Percentiles rank a stretch among this genome's conserved stretches.
Evolutionary conservation across 23 tunicate species (phyloP).

Genomic region (Trididemnum clinides): DNA sequence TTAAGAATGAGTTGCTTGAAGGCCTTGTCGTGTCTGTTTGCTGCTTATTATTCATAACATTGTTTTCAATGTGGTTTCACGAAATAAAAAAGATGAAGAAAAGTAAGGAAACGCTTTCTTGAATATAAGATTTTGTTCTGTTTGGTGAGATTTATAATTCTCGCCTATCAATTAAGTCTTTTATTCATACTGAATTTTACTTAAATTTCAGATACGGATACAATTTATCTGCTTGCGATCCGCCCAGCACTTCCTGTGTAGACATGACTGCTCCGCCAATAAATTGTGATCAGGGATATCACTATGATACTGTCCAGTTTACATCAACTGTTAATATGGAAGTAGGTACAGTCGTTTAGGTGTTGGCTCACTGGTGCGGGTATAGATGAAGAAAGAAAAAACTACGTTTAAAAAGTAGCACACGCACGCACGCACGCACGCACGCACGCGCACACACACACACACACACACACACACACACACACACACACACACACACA

Average conservation of each 20-base stretch:
- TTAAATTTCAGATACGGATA: conserved; percentile 57
- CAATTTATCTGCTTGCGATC: conserved; percentile 56
- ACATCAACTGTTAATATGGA: conserved; percentile 59
- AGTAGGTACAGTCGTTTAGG: no score
- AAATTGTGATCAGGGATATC: conserved; percentile 70
- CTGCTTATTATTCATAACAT: not conserved
- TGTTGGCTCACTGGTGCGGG: no score
- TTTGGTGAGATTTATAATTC: not conserved
- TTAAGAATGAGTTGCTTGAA: no score
- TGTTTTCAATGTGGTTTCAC: not conserved
- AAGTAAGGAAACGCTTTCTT: not conserved
- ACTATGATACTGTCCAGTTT: conserved; percentile 59
- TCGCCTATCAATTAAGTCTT: no score
- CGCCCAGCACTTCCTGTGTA: conserved; percentile 55
- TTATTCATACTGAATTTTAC: no score
- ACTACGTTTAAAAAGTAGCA: not conserved
- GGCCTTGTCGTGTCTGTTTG: no score
- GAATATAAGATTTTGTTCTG: not conserved
- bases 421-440: no score
- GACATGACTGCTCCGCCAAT: conserved; percentile 46
- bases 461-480: no score
- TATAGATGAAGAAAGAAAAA: not conserved
- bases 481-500: no score
- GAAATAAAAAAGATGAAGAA: not conserved
- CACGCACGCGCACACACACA: no score